These are phyloP conservation scores for Ceratoteleas bidentatus DNA, from an alignment of 1,140 invertebrate species.

Conservation along the genomic window DNA sequence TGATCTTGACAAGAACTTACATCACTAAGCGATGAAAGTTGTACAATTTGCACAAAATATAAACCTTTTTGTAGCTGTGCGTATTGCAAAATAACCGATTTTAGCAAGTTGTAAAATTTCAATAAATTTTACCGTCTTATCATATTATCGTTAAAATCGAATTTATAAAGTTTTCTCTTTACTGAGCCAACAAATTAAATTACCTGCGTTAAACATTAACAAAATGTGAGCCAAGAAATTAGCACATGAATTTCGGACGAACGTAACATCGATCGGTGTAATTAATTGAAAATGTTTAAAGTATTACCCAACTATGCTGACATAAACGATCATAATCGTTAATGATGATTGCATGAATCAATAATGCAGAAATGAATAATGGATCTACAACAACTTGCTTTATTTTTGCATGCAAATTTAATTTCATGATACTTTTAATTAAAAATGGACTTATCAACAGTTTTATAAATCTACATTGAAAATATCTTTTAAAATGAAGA, in stretches of 20 bases:
- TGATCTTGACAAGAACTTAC: slow-evolving; percentile 27
- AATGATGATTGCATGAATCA: no score
- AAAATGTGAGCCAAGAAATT: slow-evolving; percentile 7
- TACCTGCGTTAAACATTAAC: slow-evolving; percentile 17
- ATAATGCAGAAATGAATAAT: no score
- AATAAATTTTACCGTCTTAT: slow-evolving; percentile 27
- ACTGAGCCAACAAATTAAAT: slow-evolving; percentile 9
- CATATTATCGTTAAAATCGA: slow-evolving; percentile 27
- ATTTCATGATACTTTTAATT: no score
- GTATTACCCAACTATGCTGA: no score
- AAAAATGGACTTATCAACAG: no score
- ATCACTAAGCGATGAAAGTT: slow-evolving; percentile 31
- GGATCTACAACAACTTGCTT: no score
- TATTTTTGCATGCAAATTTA: no score
- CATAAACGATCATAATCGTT: no score
- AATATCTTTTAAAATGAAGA: no score
- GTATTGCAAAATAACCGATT: slow-evolving; percentile 7
- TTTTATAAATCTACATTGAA: no score
- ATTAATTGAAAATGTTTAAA: neutral
- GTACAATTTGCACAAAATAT: slow-evolving; percentile 35
- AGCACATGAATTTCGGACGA: slow-evolving; percentile 1
- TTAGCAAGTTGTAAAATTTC: slow-evolving; percentile 38
- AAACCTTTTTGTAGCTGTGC: slow-evolving; percentile 31
- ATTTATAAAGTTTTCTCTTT: slow-evolving; percentile 30
- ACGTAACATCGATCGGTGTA: neutral